Evolutionary conservation across 35 echinoderm and acorn worm genomes (phyloP).

Genomic region (Lytechinus pictus): DNA sequence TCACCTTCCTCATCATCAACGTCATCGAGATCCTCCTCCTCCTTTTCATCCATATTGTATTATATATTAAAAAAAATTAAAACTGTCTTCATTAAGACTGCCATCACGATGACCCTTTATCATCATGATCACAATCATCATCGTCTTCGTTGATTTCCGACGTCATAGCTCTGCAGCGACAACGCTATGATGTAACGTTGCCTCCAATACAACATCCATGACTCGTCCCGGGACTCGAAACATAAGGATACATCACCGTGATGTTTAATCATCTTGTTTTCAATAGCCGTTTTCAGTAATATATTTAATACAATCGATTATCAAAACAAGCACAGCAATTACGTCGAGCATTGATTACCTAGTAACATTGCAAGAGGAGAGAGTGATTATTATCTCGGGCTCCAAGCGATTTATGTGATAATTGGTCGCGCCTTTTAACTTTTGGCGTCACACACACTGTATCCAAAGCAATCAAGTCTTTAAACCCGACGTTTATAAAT

Average conservation of each 20-base stretch:
- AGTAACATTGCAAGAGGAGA: background rate
- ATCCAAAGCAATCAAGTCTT: background rate
- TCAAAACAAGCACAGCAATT: background rate
- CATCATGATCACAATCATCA: constrained; percentile 17
- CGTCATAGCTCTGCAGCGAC: background rate
- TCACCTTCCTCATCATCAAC: background rate
- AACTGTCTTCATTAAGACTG: background rate
- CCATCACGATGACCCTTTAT: background rate
- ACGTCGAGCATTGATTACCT: background rate
- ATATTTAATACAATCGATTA: background rate
- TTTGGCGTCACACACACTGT: background rate
- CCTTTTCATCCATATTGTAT: background rate
- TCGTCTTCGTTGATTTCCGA: background rate
- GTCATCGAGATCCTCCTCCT: background rate
- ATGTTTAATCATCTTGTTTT: background rate
- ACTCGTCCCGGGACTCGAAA: background rate
- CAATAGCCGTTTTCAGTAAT: background rate
- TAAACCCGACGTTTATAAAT: background rate
- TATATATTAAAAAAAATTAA: background rate
- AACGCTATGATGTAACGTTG: background rate
- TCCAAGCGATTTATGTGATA: background rate
- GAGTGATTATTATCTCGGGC: background rate
- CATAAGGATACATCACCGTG: background rate
- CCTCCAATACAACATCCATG: background rate
- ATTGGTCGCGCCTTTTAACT: background rate